These are phyloP conservation scores for Campylomormyrus numenius DNA, from an alignment of 2,113 vertebrate species.

Conservation along the genomic window DNA sequence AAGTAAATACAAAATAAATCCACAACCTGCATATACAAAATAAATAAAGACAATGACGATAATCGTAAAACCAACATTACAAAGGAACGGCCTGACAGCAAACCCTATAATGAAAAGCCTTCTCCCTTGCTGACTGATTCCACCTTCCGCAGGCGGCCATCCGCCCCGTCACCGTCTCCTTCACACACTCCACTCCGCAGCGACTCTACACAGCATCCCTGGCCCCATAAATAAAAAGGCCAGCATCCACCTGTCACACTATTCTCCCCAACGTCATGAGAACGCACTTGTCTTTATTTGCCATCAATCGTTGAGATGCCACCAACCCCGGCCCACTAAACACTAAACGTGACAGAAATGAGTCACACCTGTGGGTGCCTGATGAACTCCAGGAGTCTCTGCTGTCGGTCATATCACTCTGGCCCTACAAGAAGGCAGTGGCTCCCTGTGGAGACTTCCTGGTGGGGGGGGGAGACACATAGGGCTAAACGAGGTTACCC, in stretches of 20 bases:
- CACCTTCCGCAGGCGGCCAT: background rate
- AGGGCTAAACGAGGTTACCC: background rate
- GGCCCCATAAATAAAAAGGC: background rate
- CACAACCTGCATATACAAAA: slow-evolving; percentile 21
- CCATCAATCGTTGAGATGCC: background rate
- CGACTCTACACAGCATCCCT: background rate
- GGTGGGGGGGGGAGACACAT: background rate
- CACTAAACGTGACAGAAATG: background rate
- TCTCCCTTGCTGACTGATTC: background rate
- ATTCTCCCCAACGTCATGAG: too few relatives aligned
- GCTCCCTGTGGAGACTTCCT: background rate
- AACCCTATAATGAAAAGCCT: background rate
- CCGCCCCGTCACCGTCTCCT: background rate
- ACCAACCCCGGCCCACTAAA: background rate
- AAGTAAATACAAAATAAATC: slow-evolving; percentile 18
- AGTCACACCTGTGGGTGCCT: background rate
- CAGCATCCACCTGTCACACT: background rate
- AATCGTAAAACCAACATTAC: slow-evolving; percentile 1
- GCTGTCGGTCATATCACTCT: background rate
- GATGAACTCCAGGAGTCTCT: background rate
- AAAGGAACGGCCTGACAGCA: background rate
- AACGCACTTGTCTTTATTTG: background rate
- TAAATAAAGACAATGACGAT: slow-evolving; percentile 11
- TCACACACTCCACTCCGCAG: background rate
- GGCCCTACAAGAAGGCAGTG: background rate